A percentile compares a stretch with the other conserved stretches of the same genome.
These are phyloP conservation scores for Myotis myotis DNA, from an alignment of 2,797 vertebrate species.

Conservation along the genomic window DNA sequence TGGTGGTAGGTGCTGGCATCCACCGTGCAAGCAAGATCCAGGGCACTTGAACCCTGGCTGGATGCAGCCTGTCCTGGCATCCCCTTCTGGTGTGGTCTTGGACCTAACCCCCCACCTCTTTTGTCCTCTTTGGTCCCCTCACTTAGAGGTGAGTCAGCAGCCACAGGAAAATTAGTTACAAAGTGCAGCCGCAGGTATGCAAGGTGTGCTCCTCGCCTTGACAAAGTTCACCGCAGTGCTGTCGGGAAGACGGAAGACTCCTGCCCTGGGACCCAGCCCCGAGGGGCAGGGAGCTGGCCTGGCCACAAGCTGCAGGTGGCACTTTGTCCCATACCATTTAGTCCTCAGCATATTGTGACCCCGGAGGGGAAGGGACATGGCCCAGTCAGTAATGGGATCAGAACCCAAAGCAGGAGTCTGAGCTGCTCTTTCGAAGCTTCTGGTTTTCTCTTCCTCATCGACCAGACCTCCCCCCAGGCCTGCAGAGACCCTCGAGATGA, in stretches of 20 bases:
- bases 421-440: background rate
- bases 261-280: background rate
- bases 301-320: background rate
- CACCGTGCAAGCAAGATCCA: background rate
- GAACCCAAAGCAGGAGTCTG: background rate
- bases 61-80: background rate
- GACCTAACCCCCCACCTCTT: background rate
- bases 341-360: rapidly evolving
- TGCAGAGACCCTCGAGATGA: background rate
- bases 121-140: background rate
- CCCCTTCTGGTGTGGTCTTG: background rate
- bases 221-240: background rate
- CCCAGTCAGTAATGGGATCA: background rate
- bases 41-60: background rate
- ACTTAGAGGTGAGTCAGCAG: background rate
- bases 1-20: background rate
- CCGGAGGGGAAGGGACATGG: background rate
- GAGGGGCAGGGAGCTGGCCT: background rate
- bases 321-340: background rate
- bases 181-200: no score
- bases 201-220: background rate
- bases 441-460: background rate
- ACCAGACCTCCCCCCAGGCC: background rate
- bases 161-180: background rate
- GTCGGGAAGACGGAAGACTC: background rate